Conservation (phyloP, 2,888 invertebrate genomes). For the Drosophila atripex region DNA sequence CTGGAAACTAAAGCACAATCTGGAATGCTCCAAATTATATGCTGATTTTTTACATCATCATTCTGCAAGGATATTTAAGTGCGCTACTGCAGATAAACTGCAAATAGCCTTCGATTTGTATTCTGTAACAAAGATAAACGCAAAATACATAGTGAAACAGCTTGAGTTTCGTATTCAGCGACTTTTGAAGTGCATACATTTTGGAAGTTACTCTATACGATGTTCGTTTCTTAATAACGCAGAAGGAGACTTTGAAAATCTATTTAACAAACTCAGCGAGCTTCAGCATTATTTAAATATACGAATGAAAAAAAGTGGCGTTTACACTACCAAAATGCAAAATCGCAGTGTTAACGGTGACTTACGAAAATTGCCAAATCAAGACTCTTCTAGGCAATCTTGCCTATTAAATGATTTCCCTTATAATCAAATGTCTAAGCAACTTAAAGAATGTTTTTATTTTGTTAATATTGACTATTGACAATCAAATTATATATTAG, state of each 20-base stretch:
- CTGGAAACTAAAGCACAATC: constrained; percentile 59
- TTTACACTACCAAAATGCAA: neutral
- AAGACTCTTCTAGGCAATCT: constrained; percentile 14
- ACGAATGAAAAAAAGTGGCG: constrained; percentile 64
- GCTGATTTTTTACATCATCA: constrained; percentile 75
- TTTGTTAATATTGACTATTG: constrained; percentile 8
- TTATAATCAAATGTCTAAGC: constrained; percentile 61
- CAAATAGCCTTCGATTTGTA: constrained; percentile 74
- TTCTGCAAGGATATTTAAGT: constrained; percentile 74
- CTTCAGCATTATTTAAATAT: constrained; percentile 80
- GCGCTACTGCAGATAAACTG: constrained; percentile 64
- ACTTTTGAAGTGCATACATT: constrained; percentile 78
- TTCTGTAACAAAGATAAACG: constrained; percentile 75
- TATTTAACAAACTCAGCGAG: constrained; percentile 76
- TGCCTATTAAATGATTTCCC: constrained; percentile 79
- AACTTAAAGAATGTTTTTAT: constrained; percentile 69
- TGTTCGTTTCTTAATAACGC: constrained; percentile 77
- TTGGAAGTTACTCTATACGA: constrained; percentile 68
- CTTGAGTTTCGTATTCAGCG: constrained; percentile 80
- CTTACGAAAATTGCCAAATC: neutral
- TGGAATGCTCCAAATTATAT: constrained; percentile 69
- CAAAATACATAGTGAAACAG: constrained; percentile 76
- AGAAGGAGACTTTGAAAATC: constrained; percentile 74
- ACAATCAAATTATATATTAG: neutral
- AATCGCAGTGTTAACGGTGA: neutral